Conservation (phyloP, 2,113 vertebrate species). For the Prinia subflava region DNA sequence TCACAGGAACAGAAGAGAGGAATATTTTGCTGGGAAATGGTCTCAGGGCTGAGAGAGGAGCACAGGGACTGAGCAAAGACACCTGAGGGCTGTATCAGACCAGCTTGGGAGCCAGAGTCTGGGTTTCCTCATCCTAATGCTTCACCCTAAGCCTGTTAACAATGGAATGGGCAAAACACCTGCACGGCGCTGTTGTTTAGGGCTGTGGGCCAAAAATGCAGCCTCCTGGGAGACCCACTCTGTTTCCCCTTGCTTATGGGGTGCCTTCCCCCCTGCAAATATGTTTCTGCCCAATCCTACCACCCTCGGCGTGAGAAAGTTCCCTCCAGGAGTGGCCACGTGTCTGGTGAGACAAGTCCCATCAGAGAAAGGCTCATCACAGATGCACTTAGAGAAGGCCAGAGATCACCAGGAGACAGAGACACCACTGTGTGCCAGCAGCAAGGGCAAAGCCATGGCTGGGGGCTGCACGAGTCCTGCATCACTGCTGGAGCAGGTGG, state of each 20-base stretch:
- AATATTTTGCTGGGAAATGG: not conserved
- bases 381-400: rapidly evolving
- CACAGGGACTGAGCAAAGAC: not conserved
- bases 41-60: not conserved
- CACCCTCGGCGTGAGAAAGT: not conserved
- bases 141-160: not conserved
- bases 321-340: not conserved
- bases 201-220: not conserved
- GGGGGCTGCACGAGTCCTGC: rapidly evolving
- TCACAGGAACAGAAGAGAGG: not conserved
- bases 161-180: not conserved
- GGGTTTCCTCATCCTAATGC: not conserved
- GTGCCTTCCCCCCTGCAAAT: not conserved
- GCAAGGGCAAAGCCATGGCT: not conserved
- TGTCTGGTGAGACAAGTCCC: not conserved
- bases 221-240: not conserved
- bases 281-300: not conserved
- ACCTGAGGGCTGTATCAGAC: not conserved
- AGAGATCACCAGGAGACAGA: not conserved
- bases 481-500: not conserved
- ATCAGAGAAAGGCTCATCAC: not conserved
- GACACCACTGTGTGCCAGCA: not conserved
- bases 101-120: rapidly evolving
- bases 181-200: not conserved
- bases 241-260: not conserved